Percentiles rank a stretch among this genome's conserved stretches.
Conservation (phyloP, 2,888 invertebrate species). For the Eilema caniola region DNA sequence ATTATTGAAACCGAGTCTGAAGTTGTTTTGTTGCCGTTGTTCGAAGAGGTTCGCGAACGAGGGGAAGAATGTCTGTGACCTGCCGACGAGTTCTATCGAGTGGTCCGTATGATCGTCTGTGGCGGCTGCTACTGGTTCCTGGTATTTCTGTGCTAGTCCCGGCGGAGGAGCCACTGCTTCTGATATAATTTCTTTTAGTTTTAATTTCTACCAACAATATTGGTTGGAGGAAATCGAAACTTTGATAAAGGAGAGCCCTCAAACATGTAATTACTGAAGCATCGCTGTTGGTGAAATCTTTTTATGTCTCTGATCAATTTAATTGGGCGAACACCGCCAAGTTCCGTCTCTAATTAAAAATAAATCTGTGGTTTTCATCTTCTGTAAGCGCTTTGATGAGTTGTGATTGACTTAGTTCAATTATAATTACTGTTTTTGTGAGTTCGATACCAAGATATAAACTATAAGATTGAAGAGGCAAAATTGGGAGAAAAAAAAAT, state of each 20-base stretch:
- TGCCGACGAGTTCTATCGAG: constrained; percentile 84
- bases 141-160: constrained; percentile 50
- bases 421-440: constrained; percentile 20
- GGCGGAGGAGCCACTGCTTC: constrained; percentile 80
- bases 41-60: constrained; percentile 91
- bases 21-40: constrained; percentile 81
- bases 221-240: neutral
- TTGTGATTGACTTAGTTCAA: constrained; percentile 26
- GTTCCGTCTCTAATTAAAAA: constrained; percentile 58
- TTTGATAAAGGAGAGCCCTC: constrained; percentile 20
- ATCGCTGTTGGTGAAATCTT: constrained; percentile 44
- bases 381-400: constrained; percentile 42
- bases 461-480: neutral
- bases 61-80: constrained; percentile 92
- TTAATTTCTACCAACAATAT: too few relatives aligned
- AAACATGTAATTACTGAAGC: constrained; percentile 44
- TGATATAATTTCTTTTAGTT: constrained; percentile 75
- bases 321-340: constrained; percentile 49
- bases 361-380: constrained; percentile 42
- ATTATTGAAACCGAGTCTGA: constrained; percentile 87
- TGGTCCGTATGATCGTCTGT: constrained; percentile 76
- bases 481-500: neutral
- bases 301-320: constrained; percentile 46
- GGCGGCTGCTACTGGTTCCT: constrained; percentile 63
- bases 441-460: neutral